These are phyloP conservation scores for Anagrus nilaparvatae DNA, from an alignment of 1,140 invertebrate genomes.

Conservation along the genomic window DNA sequence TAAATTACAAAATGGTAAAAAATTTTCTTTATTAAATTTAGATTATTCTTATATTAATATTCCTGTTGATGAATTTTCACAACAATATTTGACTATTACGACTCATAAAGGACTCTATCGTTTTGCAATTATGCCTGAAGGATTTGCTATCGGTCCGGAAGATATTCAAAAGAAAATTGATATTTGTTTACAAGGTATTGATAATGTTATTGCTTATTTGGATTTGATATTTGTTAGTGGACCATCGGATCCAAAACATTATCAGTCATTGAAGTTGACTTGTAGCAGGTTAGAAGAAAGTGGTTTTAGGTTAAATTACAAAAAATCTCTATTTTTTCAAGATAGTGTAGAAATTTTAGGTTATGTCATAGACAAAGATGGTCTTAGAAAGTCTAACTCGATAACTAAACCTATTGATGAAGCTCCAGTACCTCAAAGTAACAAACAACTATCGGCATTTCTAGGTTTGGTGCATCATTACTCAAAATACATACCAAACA, in stretches of 20 bases:
- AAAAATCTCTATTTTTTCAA: conserved; percentile 23
- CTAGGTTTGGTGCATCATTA: conserved; percentile 23
- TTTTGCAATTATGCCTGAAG: conserved; percentile 24
- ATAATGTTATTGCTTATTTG: conserved; percentile 11
- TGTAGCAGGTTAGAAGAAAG: conserved; percentile 5
- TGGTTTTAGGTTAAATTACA: conserved; percentile 11
- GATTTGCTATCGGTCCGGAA: conserved; percentile 26
- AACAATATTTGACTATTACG: conserved; percentile 8
- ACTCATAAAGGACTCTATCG: conserved; percentile 22
- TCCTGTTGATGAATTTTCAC: not conserved
- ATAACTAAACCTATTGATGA: conserved; percentile 19
- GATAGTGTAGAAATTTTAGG: conserved; percentile 20
- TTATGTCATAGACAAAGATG: conserved; percentile 19
- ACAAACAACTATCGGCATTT: conserved; percentile 17
- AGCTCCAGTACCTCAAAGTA: conserved; percentile 12
- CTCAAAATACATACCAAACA: conserved; percentile 16
- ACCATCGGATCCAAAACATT: not conserved
- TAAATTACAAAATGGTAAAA: conserved; percentile 8
- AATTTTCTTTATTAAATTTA: conserved; percentile 18
- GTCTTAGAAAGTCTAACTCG: conserved; percentile 19
- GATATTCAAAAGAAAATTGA: conserved; percentile 38
- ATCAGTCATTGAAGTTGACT: not conserved
- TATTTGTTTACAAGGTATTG: conserved; percentile 22
- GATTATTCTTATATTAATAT: conserved; percentile 11
- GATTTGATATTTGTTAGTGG: conserved; percentile 16